phyloP scores from a whole-genome alignment of 1,140 invertebrate genomes.

The Saxidomus purpurata region DNA sequence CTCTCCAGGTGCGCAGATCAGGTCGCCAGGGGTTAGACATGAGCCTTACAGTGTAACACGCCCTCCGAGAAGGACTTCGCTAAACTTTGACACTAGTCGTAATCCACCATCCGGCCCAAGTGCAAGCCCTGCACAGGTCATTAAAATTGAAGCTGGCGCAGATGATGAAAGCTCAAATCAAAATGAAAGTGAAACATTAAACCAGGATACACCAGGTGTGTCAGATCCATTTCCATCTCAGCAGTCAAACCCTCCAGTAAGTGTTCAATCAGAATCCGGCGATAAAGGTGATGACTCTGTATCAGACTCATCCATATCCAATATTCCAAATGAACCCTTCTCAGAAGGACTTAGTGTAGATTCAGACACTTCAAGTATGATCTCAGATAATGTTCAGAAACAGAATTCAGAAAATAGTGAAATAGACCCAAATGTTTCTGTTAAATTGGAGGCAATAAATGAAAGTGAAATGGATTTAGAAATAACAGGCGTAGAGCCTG shows the following conservation, averaged over 20 bases:
- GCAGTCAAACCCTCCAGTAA: neutral
- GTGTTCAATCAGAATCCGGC: neutral
- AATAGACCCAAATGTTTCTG: neutral
- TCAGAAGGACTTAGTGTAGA: conserved; percentile 36
- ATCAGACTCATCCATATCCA: conserved; percentile 34
- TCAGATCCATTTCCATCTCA: conserved; percentile 18
- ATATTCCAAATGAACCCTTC: neutral
- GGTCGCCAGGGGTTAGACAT: conserved; percentile 4
- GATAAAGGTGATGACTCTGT: neutral
- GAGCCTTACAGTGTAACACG: neutral
- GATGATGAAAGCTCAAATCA: conserved; percentile 41
- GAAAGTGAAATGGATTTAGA: conserved; percentile 44
- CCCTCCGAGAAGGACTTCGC: neutral
- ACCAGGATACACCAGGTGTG: neutral
- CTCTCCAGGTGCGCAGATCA: neutral
- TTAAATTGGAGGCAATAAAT: conserved; percentile 33
- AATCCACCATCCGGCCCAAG: neutral
- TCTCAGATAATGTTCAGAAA: neutral
- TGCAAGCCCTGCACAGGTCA: neutral
- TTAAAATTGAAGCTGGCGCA: neutral
- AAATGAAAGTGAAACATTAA: neutral
- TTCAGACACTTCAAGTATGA: neutral
- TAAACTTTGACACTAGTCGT: neutral
- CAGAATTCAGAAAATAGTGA: neutral
- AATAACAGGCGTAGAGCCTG: conserved; percentile 50